Conservation (phyloP, 2,888 invertebrate genomes). For the Tenthredo livida region DNA sequence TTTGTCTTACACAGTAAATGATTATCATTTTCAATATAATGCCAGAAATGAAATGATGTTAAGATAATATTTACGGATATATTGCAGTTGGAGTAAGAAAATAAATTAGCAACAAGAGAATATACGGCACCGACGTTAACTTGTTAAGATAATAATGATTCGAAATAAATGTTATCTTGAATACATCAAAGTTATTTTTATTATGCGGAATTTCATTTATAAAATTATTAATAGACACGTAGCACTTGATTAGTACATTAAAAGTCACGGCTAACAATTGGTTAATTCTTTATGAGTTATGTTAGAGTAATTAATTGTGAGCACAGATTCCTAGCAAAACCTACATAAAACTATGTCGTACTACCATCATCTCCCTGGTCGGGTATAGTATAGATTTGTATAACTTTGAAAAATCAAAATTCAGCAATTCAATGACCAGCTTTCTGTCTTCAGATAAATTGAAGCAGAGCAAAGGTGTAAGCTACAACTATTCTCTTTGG, state of each 20-base stretch:
- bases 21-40: background rate
- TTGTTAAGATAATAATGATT: background rate
- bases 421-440: background rate
- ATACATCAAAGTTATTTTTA: background rate
- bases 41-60: background rate
- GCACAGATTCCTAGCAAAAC: constrained; percentile 1
- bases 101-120: constrained; percentile 5
- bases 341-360: constrained; percentile 17
- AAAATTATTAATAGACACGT: background rate
- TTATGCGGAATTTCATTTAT: background rate
- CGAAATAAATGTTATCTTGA: background rate
- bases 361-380: background rate
- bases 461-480: background rate
- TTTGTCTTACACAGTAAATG: constrained; percentile 2
- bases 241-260: constrained; percentile 42
- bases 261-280: constrained; percentile 27
- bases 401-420: background rate
- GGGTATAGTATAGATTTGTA: background rate
- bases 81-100: background rate
- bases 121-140: background rate
- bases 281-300: constrained; percentile 22
- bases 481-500: background rate
- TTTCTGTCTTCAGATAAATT: background rate
- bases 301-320: constrained; percentile 1
- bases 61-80: background rate